A percentile compares a stretch with the other conserved stretches of the same genome.
phyloP scores from a whole-genome alignment of 2,113 vertebrate species.

The Hippoglossus stenolepis region DNA sequence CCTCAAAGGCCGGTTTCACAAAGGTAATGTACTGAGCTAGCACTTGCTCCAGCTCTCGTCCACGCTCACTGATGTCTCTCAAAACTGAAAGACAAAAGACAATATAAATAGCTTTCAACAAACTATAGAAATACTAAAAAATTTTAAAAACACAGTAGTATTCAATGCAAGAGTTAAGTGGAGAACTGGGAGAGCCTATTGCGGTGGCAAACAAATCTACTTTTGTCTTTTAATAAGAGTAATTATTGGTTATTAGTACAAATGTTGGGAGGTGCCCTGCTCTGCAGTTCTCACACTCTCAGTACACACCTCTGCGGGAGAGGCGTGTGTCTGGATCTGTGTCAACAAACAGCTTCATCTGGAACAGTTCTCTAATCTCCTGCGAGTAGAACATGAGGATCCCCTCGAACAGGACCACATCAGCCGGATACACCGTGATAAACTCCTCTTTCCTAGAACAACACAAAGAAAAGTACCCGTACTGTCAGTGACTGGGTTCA shows the following conservation, averaged over 20 bases:
- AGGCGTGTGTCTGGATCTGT: constrained; percentile 95
- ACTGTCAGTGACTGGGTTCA: neutral
- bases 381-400: constrained; percentile 98
- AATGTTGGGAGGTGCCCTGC: neutral
- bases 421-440: constrained; percentile 93
- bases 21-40: constrained; percentile 96
- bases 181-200: neutral
- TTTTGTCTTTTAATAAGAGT: neutral
- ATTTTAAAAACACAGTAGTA: neutral
- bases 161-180: neutral
- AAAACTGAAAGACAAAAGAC: constrained; percentile 84
- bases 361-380: constrained; percentile 95
- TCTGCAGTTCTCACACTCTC: neutral
- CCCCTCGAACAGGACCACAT: constrained; percentile 96
- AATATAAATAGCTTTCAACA: neutral
- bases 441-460: constrained; percentile 93
- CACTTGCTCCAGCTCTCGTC: constrained; percentile 94
- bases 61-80: constrained; percentile 93
- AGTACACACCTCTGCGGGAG: constrained; percentile 91
- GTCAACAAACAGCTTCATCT: constrained; percentile 99
- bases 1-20: constrained; percentile 97
- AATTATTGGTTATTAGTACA: neutral
- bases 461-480: constrained; percentile 20
- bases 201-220: neutral
- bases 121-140: neutral